These are phyloP conservation scores for Philantomba maxwellii DNA, from an alignment of 2,113 vertebrate genomes.

Conservation along the genomic window DNA sequence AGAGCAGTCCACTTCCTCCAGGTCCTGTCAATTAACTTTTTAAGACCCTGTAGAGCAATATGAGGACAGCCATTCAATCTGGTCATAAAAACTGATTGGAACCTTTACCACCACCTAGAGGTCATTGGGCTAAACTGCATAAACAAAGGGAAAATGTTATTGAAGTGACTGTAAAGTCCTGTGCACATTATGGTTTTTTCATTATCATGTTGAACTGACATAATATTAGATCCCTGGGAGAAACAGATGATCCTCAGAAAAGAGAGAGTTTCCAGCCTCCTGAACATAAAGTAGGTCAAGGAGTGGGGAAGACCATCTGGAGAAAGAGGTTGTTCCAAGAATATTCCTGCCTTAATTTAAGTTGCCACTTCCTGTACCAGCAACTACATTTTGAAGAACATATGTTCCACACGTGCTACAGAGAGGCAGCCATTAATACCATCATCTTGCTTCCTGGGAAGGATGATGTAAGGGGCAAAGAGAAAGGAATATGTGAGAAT, in stretches of 20 bases:
- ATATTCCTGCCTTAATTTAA: not conserved
- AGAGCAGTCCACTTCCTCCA: not conserved
- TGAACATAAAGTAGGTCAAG: not conserved
- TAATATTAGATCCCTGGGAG: not conserved
- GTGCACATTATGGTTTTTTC: not conserved
- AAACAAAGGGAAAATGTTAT: not conserved
- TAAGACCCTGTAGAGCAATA: not conserved
- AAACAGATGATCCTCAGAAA: not conserved
- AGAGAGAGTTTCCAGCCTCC: not conserved
- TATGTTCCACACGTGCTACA: not conserved
- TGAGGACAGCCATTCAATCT: not conserved
- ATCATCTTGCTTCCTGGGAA: not conserved
- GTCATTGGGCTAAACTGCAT: not conserved
- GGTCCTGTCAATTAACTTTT: not conserved
- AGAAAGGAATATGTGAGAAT: not conserved
- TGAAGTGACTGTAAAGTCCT: not conserved
- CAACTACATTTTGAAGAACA: not conserved
- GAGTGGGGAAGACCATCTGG: not conserved
- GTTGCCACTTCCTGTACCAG: not conserved
- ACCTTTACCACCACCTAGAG: constrained; percentile 52
- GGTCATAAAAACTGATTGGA: constrained; percentile 11
- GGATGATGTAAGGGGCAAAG: not conserved
- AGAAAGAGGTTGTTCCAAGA: not conserved
- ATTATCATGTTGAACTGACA: not conserved
- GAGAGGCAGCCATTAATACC: too few relatives aligned